Evolutionary conservation across 2,888 invertebrate species (phyloP).

Genomic region (Palloptera scutellata): DNA sequence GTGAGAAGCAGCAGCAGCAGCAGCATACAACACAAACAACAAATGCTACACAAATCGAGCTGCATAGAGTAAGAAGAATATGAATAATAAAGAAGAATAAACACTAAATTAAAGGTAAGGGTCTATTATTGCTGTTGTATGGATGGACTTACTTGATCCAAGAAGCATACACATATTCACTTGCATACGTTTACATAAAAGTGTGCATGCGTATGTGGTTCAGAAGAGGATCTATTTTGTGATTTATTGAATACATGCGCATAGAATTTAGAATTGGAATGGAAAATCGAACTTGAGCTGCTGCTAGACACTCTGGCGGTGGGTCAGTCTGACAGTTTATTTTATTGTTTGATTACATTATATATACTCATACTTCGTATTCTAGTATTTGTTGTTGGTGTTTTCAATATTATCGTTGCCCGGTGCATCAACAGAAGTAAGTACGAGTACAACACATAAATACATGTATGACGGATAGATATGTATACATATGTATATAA

Average conservation of each 20-base stretch:
- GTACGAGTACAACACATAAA: slow-evolving; percentile 19
- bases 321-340: slow-evolving; percentile 20
- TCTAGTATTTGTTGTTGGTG: slow-evolving; percentile 14
- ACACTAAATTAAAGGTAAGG: no score
- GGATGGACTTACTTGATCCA: no score
- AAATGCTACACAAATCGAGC: slow-evolving; percentile 8
- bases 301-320: slow-evolving; percentile 24
- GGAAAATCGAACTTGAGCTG: no score
- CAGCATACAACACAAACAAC: slow-evolving; percentile 9
- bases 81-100: slow-evolving; percentile 5
- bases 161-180: slow-evolving; percentile 9
- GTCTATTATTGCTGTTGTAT: no score
- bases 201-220: no score
- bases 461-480: background rate
- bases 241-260: no score
- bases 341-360: background rate
- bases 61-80: background rate
- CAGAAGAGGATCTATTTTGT: no score
- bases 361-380: background rate
- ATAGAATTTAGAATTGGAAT: no score
- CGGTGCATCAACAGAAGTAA: slow-evolving; percentile 30
- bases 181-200: no score
- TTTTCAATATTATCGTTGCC: background rate
- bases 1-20: background rate
- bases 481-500: slow-evolving; percentile 1